Conservation (phyloP, 2,797 vertebrate species). For the Uromys caudimaculatus region DNA sequence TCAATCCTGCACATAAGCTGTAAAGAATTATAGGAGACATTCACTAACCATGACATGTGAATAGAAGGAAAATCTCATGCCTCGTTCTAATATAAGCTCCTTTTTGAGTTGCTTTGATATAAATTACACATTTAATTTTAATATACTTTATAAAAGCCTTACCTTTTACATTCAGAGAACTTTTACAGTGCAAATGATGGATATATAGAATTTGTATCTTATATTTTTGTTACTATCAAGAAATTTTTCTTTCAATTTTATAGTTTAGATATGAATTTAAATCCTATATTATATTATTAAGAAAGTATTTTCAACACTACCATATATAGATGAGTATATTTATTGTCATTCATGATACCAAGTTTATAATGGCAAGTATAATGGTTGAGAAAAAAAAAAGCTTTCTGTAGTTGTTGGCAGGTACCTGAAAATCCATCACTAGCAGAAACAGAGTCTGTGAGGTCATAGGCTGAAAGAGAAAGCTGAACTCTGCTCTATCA, state of each 20-base stretch:
- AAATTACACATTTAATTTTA: constrained; percentile 44
- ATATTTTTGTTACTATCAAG: background rate
- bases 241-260: constrained; percentile 19
- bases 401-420: constrained; percentile 7
- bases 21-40: background rate
- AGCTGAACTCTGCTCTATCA: background rate
- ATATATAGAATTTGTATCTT: background rate
- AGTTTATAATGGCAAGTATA: background rate
- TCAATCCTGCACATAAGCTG: background rate
- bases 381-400: background rate
- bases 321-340: background rate
- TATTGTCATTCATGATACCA: background rate
- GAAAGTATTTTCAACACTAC: background rate
- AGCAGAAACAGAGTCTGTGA: background rate
- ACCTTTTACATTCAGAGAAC: background rate
- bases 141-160: background rate
- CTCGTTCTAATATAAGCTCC: background rate
- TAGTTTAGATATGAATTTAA: background rate
- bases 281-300: background rate
- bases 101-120: background rate
- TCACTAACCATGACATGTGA: background rate
- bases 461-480: background rate
- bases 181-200: background rate
- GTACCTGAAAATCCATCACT: background rate
- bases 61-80: background rate